Evolutionary conservation across 2,797 vertebrate genomes (phyloP), one percentile per base, ranked within the genome.

Genomic region (Presbytis comata): DNA sequence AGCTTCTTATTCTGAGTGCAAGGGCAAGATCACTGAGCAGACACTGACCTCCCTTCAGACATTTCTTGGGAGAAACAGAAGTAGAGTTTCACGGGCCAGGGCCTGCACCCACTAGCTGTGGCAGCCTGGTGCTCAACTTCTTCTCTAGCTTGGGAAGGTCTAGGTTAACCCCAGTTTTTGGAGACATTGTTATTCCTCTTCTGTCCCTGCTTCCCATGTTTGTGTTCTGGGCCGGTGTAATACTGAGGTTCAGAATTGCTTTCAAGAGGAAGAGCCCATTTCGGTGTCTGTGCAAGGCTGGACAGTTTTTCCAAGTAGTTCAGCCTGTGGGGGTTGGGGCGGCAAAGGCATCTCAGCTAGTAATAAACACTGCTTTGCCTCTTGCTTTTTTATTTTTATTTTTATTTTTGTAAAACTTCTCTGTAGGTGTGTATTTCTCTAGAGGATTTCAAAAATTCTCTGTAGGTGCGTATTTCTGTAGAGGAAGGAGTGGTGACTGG

Each of bases 91-190:
- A 80, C 7, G 28, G 59, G 24, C 6, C 11, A 21, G 2, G n/a
- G 12, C 12, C 61, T 50, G 24, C 0, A 1, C 4, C 24, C 12
- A 0, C 21, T 55, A 33, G 24, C 3, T 86, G 14, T 36, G 0
- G 55, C 4, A 28, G 22, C 26, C 33, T 57, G 57, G 28, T 74
- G 30, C 21, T 86, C 39, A 53, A 28, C 74, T 44, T 1, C 48
- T 48, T 21, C 33, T 72, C 57, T 79, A 50, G 12, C 12, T 6
- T 24, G 70, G 57, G 80, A 74, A 82, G n/a, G 8, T 26, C 16
- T 76, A 36, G 36, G 59, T n/a, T 75, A n/a, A 59, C 12, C 19
- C 21, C 88, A 26, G 21, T 1, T 36, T 90, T 85, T 50, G 14
- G 21, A 39, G 8, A 36, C n/a, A 53, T 64, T 28, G 3, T 44